Evolutionary conservation across 2,797 vertebrate genomes (phyloP), one percentile per base, ranked within the genome.

Genomic region (Hyperoplus immaculatus): DNA sequence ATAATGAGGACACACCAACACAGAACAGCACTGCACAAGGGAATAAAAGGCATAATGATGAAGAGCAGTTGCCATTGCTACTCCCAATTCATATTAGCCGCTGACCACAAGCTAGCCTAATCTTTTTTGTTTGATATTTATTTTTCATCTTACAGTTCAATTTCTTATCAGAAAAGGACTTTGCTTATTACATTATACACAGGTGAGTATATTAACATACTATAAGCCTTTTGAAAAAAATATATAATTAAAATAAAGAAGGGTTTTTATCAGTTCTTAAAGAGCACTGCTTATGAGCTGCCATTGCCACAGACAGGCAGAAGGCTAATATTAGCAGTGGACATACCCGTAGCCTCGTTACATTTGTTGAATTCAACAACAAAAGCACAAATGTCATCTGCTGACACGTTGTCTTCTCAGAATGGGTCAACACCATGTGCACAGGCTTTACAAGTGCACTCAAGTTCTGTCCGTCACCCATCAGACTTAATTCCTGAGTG

Each of bases 1-100:
- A 54, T 61, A 46, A 78, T 78, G 71, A 60, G 12, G 50, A 77
- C 51, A 76, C 51, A 53, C n/a, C 42, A 68, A 70, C 66, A 58
- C 18, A 54, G 57, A n/a, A 11, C 53, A 62, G 54, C 15, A 21
- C 41, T 16, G 49, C 54, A 61, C 60, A 55, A 1, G 4, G 38
- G 60, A 63, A 7, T 45, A 7, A 45, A 45, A 7, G 10, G 43
- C 6, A 11, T 45, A 45, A 7, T 45, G 43, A 45, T 45, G 6
- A 45, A 7, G 43, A 45, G 43, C 43, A 45, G 43, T 45, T 45
- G 43, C 43, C 43, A 45, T 45, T 11, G 6, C 43, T 45, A 11
- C 43, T 45, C 43, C 5, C 10, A 45, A 2, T 45, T 7, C 10
- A 7, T 61, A 68, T 74, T 58, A 61, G 55, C 46, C 57, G 70